A percentile compares a stretch with the other conserved stretches of the same genome.
Evolutionary conservation across 1,140 invertebrate species (phyloP).

Genomic region (Parasteatoda tepidariorum): DNA sequence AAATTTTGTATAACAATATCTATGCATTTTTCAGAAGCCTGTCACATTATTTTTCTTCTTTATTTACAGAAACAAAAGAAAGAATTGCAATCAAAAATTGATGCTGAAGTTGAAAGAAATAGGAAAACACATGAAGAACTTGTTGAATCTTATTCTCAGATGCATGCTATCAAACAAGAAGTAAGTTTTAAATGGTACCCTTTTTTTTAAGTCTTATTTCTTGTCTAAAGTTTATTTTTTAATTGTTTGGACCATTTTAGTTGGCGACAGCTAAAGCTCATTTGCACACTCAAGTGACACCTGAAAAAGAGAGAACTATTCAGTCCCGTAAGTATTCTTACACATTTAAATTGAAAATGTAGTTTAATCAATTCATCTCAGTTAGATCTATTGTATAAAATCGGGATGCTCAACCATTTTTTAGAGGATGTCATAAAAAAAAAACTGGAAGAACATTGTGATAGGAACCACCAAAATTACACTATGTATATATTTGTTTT

Average conservation of each 20-base stretch:
- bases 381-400: too few species aligned
- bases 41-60: too few species aligned
- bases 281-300: not conserved
- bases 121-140: slow-evolving; percentile 71
- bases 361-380: too few species aligned
- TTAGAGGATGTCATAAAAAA: too few species aligned
- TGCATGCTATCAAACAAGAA: slow-evolving; percentile 66
- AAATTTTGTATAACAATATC: too few species aligned
- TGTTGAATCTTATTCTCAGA: slow-evolving; percentile 62
- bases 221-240: too few species aligned
- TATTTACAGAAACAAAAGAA: slow-evolving; percentile 65
- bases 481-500: too few species aligned
- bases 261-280: not conserved
- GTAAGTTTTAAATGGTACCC: slow-evolving; percentile 51
- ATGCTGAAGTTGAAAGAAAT: slow-evolving; percentile 65
- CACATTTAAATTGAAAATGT: too few species aligned
- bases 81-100: slow-evolving; percentile 65
- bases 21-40: too few species aligned
- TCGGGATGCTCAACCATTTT: too few species aligned
- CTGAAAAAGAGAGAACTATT: not conserved
- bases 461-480: too few species aligned
- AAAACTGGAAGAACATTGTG: too few species aligned
- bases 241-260: slow-evolving; percentile 11
- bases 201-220: not conserved
- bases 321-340: not conserved